These are phyloP conservation scores for Phalacrocorax aristotelis DNA, from an alignment of 2,113 vertebrate species.

Conservation along the genomic window DNA sequence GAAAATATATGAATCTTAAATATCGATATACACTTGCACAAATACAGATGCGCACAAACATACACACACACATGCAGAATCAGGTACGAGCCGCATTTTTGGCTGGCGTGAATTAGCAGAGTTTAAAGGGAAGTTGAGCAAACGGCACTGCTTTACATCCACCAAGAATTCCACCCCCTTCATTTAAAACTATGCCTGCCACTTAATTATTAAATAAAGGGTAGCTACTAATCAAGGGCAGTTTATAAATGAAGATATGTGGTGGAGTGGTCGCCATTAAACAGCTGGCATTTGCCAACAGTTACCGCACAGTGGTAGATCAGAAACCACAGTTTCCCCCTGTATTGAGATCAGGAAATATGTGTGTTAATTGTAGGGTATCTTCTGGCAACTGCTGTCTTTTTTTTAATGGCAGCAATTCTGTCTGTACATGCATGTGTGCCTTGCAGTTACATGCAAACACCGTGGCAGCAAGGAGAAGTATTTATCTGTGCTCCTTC, in stretches of 20 bases:
- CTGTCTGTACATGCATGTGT: not conserved
- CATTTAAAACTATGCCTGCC: not conserved
- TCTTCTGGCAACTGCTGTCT: not conserved
- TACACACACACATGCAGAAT: not conserved
- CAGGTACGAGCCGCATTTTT: not conserved
- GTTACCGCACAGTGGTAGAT: conserved; percentile 8
- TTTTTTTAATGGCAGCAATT: not conserved
- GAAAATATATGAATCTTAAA: conserved; percentile 13
- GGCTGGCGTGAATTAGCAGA: not conserved
- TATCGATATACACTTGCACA: not conserved
- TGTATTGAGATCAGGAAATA: conserved; percentile 30
- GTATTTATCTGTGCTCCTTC: not conserved
- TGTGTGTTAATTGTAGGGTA: not conserved
- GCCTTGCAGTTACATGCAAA: not conserved
- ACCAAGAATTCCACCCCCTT: not conserved
- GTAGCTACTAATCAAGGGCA: conserved; percentile 41
- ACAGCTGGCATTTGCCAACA: conserved; percentile 45
- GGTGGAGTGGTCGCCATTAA: not conserved
- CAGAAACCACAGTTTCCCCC: conserved; percentile 41
- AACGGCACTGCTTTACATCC: not conserved
- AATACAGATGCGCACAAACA: not conserved
- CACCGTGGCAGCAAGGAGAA: not conserved
- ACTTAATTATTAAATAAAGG: conserved; percentile 33
- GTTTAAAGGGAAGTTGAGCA: not conserved
- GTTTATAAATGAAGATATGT: conserved; percentile 38